A percentile compares a stretch with the other conserved stretches of the same genome.
phyloP scores from a whole-genome alignment of 2,888 invertebrate species.

The Tipula confusa region DNA sequence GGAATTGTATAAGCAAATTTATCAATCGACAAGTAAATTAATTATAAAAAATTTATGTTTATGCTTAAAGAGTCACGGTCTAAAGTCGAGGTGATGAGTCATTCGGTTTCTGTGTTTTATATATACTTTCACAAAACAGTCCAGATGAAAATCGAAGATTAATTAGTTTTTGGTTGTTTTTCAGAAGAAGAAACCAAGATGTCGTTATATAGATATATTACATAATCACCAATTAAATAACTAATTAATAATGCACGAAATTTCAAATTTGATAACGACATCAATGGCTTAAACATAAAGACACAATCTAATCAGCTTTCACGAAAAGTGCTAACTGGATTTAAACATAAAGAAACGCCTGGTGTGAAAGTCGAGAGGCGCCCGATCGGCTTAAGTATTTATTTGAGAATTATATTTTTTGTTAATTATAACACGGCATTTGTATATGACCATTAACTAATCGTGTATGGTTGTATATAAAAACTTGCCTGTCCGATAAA shows the following conservation, averaged over 20 bases:
- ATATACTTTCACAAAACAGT: not conserved
- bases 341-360: not conserved
- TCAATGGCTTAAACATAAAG: not conserved
- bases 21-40: not conserved
- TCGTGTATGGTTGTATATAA: too few relatives aligned
- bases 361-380: not conserved
- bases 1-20: not conserved
- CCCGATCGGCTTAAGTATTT: not conserved
- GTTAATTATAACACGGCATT: not conserved
- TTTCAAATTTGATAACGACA: not conserved
- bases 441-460: too few relatives aligned
- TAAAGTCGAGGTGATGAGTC: not conserved
- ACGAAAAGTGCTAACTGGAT: not conserved
- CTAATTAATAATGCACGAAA: not conserved
- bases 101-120: not conserved
- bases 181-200: not conserved
- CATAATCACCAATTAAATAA: not conserved
- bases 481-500: too few relatives aligned
- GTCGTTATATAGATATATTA: not conserved
- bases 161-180: not conserved
- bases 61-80: not conserved
- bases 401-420: not conserved
- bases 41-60: not conserved
- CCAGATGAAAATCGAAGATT: not conserved
- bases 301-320: not conserved